A percentile compares a stretch with the other conserved stretches of the same genome.
Evolutionary conservation across 2,797 vertebrate species (phyloP).

Genomic region (Stomatorhinus walkeri): DNA sequence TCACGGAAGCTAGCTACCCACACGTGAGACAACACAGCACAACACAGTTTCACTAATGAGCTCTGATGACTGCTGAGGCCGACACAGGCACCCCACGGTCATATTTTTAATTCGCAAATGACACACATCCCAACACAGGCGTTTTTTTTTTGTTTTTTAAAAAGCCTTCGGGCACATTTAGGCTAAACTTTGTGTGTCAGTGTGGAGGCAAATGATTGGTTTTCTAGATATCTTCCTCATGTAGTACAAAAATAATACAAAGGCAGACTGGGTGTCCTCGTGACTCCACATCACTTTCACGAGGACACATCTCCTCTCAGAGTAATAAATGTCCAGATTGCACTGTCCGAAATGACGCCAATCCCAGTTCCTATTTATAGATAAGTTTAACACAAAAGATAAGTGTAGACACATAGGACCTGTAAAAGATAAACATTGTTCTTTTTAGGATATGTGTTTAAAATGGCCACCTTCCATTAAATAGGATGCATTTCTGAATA

Average conservation of each 20-base stretch:
- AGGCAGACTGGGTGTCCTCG: neutral
- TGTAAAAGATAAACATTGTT: neutral
- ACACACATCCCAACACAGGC: neutral
- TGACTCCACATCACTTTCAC: neutral
- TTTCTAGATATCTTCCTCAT: constrained; percentile 1
- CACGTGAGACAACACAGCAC: neutral
- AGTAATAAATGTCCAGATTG: neutral
- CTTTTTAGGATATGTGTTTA: neutral
- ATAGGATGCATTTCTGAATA: neutral
- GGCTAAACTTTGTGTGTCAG: neutral
- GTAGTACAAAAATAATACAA: neutral
- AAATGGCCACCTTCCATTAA: neutral
- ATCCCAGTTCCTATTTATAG: neutral
- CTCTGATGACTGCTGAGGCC: neutral
- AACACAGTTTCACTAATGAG: neutral
- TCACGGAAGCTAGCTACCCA: neutral
- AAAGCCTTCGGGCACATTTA: neutral
- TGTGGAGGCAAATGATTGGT: constrained; percentile 2
- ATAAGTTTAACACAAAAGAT: constrained; percentile 8
- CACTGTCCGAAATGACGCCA: neutral
- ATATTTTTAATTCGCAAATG: neutral
- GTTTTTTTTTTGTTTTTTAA: neutral
- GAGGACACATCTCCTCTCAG: neutral
- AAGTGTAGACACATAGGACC: neutral
- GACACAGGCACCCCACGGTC: neutral